Percentiles rank a stretch among this genome's conserved stretches.
Conservation (phyloP, 1,140 invertebrate genomes). For the Trigoniulus corallinus region DNA sequence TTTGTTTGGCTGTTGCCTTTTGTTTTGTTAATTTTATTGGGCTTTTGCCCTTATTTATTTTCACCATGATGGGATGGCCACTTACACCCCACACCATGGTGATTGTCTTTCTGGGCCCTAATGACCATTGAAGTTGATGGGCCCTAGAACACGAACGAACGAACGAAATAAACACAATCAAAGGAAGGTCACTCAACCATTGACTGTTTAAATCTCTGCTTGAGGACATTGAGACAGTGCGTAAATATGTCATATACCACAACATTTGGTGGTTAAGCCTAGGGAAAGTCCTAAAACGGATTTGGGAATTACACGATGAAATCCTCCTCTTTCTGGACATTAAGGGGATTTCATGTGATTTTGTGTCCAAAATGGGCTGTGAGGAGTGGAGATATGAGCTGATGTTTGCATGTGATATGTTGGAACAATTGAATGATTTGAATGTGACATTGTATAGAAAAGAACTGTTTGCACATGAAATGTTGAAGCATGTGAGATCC, state of each 20-base stretch:
- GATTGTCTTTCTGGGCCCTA: too few species aligned
- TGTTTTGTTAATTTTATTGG: too few species aligned
- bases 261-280: conserved; percentile 19
- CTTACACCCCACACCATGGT: too few species aligned
- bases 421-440: background rate
- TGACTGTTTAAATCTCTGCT: conserved; percentile 21
- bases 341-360: conserved; percentile 6
- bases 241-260: conserved; percentile 17
- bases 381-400: background rate
- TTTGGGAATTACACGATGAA: conserved; percentile 16
- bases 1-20: too few species aligned
- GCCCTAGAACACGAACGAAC: too few species aligned
- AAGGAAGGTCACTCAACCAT: conserved; percentile 18
- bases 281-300: conserved; percentile 17
- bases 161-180: conserved; percentile 23
- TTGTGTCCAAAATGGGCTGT: background rate
- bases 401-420: background rate
- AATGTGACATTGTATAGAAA: background rate
- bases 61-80: too few species aligned
- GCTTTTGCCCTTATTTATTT: too few species aligned
- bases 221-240: conserved; percentile 18
- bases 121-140: too few species aligned
- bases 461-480: background rate
- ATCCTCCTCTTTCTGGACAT: conserved; percentile 13
- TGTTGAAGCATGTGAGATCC: background rate